A percentile compares a stretch with the other conserved stretches of the same genome.
These are phyloP conservation scores for Pseudococcus longispinus DNA, from an alignment of 2,888 invertebrate genomes.

Conservation along the genomic window DNA sequence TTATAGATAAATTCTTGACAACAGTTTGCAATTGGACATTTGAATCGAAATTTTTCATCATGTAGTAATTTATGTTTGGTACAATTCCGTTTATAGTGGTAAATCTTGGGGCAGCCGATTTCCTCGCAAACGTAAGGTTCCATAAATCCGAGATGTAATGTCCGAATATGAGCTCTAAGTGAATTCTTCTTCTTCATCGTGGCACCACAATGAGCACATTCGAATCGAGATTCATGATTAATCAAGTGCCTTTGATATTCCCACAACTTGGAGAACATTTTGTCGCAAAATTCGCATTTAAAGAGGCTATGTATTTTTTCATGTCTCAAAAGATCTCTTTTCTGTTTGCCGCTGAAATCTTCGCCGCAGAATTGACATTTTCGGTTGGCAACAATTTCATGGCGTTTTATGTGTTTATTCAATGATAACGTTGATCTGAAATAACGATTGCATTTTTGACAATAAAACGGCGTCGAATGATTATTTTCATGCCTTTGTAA, in stretches of 20 bases:
- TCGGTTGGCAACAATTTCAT: neutral
- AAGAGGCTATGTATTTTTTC: neutral
- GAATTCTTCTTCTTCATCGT: neutral
- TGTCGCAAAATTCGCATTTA: neutral
- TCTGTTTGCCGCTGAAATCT: neutral
- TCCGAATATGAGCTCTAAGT: neutral
- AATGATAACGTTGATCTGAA: neutral
- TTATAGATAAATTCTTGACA: neutral
- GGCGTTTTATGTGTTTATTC: neutral
- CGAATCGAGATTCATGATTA: neutral
- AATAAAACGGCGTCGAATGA: neutral
- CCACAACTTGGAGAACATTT: neutral
- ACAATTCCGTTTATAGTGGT: neutral
- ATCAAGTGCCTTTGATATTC: neutral
- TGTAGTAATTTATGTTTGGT: neutral
- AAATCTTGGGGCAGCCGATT: neutral
- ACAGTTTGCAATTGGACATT: neutral
- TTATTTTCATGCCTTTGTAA: neutral
- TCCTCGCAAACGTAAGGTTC: neutral
- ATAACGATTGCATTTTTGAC: neutral
- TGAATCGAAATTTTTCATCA: neutral
- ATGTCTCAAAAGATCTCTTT: neutral
- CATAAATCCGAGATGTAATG: neutral
- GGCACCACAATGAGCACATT: slow-evolving; percentile 10
- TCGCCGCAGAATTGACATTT: neutral